Evolutionary conservation across 2,888 invertebrate species (phyloP), one percentile per base, ranked within the genome.

Genomic region (Xestia rhomboidea): DNA sequence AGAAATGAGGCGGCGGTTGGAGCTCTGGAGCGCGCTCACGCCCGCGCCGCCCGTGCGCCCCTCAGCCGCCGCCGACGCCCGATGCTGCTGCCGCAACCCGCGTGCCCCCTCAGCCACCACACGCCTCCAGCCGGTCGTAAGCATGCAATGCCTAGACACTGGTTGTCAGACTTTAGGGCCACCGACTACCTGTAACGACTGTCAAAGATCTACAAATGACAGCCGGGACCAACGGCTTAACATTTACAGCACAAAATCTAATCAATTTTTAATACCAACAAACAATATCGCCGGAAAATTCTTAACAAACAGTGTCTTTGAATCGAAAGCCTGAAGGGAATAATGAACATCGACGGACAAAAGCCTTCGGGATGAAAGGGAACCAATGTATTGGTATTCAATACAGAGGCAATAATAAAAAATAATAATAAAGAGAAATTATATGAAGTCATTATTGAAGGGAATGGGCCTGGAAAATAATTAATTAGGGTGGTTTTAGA

Each of bases 311-410:
- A 78, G 63, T 75, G 68, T 84, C 76, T 76, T 73, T 73, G 76
- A 77, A 79, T 75, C 70, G 76, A 77, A 70, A 34, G 70, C 62
- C 74, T 68, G 51, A 67, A 79, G 79, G 73, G 77, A 85, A 88
- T 82, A 86, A 82, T 86, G 76, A 89, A 82, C 70, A 75, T 73
- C 62, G 34, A 13, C 73, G 78, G 76, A 88, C 87, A 89, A 89
- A 86, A 82, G 85, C 68, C 49, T 73, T n/a, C 71, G 79, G 81
- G 88, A 91, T 91, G 90, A 90, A 93, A 91, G 91, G 79, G 74
- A 92, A 92, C 87, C 85, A 87, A 88, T 83, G 86, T 92, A 93
- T 93, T 92, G 91, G 90, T 92, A 92, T 93, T 93, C 90, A 89
- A 88, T 86, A 89, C 90, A 86, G 85, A 83, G 86, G 88, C 86